phyloP scores from a whole-genome alignment of 1,140 invertebrate species.

The Macrotrachela quadricornifera region DNA sequence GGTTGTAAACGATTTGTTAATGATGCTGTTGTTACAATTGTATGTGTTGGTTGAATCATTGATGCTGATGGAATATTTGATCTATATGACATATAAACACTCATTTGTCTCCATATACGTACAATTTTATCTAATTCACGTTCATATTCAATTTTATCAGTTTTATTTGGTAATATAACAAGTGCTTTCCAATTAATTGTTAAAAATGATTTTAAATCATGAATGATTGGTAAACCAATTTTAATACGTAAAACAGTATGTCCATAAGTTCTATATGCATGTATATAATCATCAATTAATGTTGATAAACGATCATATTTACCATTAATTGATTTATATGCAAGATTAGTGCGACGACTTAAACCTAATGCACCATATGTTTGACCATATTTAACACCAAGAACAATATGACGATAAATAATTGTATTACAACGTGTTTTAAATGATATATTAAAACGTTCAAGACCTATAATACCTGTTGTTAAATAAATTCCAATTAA shows the following conservation, averaged over 20 bases:
- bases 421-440: slow-evolving; percentile 22
- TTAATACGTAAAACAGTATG: slow-evolving; percentile 6
- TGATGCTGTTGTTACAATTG: too few relatives aligned
- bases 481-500: slow-evolving; percentile 29
- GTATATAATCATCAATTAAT: slow-evolving; percentile 1
- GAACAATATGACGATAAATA: slow-evolving; percentile 28
- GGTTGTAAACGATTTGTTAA: too few relatives aligned
- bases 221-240: slow-evolving; percentile 1
- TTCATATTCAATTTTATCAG: too few relatives aligned
- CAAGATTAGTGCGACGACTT: slow-evolving; percentile 28
- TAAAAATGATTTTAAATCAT: too few relatives aligned
- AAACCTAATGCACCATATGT: slow-evolving; percentile 29
- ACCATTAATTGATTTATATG: slow-evolving; percentile 25
- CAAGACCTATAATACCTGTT: slow-evolving; percentile 11
- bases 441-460: slow-evolving; percentile 30
- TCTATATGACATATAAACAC: too few relatives aligned
- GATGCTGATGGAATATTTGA: too few relatives aligned
- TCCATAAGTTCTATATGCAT: not conserved
- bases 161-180: too few relatives aligned
- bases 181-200: too few relatives aligned
- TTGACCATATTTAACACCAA: slow-evolving; percentile 23
- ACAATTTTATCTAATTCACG: too few relatives aligned
- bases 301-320: not conserved
- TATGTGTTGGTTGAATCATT: too few relatives aligned
- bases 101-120: too few relatives aligned